A percentile compares a stretch with the other conserved stretches of the same genome.
phyloP scores from a whole-genome alignment of 37 sponge, comb jelly and placozoan genomes.

The Oscarella lobularis region DNA sequence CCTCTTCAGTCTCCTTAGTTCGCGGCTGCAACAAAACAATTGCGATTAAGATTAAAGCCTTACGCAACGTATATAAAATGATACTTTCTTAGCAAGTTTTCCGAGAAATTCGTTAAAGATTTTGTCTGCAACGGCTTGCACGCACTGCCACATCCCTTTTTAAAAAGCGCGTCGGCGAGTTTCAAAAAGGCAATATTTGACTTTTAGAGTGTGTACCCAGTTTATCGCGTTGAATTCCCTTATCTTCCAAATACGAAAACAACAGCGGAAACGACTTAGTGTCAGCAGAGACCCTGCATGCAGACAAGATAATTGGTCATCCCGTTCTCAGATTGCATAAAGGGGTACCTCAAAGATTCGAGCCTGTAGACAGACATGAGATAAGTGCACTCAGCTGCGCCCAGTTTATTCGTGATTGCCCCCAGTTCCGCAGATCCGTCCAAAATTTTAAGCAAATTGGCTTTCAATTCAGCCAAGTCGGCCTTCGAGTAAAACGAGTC shows the following conservation, averaged over 20 bases:
- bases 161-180: no score
- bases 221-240: conserved; percentile 54
- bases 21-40: conserved; percentile 22
- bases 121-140: conserved; percentile 47
- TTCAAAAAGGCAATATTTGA: no score
- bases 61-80: not conserved
- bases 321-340: no score
- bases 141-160: not conserved
- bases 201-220: not conserved
- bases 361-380: conserved; percentile 58
- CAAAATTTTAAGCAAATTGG: conserved; percentile 30
- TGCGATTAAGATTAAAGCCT: not conserved
- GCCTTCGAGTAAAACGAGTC: conserved; percentile 11
- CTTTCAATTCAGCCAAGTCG: conserved; percentile 50
- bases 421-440: conserved; percentile 41
- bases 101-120: conserved; percentile 32
- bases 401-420: conserved; percentile 28
- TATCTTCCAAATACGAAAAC: conserved; percentile 67
- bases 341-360: conserved; percentile 39
- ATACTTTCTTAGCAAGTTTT: conserved; percentile 44
- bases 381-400: conserved; percentile 63
- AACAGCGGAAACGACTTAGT: conserved; percentile 29
- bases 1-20: conserved; percentile 13
- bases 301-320: no score
- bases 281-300: conserved; percentile 28